phyloP scores from a whole-genome alignment of 1,140 invertebrate species.

The Tetraneura akinire region DNA sequence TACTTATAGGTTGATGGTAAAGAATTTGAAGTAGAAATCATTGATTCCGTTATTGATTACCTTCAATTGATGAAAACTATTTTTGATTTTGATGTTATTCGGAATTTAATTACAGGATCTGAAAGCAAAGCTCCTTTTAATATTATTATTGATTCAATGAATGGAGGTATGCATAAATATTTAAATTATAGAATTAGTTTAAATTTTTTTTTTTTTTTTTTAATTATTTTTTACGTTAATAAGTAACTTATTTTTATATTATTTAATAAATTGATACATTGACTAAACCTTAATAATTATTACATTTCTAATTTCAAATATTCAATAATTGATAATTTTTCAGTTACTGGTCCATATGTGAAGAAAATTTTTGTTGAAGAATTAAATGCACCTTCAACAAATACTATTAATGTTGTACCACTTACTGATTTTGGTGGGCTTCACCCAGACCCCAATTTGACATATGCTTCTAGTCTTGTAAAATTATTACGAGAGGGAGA shows the following conservation, averaged over 20 bases:
- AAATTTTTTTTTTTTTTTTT: no score
- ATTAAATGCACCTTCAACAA: slow-evolving; percentile 71
- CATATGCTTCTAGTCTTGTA: slow-evolving; percentile 89
- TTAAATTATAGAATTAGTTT: no score
- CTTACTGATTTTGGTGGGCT: slow-evolving; percentile 93
- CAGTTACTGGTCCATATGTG: slow-evolving; percentile 96
- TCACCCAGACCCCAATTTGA: slow-evolving; percentile 98
- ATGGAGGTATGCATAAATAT: slow-evolving; percentile 74
- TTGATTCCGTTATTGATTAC: slow-evolving; percentile 92
- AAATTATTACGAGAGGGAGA: slow-evolving; percentile 74
- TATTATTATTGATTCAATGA: slow-evolving; percentile 90
- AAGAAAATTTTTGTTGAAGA: slow-evolving; percentile 85
- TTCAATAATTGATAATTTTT: no score
- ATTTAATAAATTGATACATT: neutral
- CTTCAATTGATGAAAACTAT: slow-evolving; percentile 92
- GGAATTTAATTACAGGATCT: slow-evolving; percentile 71
- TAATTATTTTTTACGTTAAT: no score
- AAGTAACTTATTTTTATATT: no score
- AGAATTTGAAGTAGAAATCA: slow-evolving; percentile 82
- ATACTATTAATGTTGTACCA: slow-evolving; percentile 72
- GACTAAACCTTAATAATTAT: no score
- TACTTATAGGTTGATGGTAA: slow-evolving; percentile 67
- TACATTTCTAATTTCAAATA: slow-evolving; percentile 54
- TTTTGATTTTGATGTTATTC: slow-evolving; percentile 90
- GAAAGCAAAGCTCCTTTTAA: slow-evolving; percentile 71